Evolutionary conservation across 2,113 vertebrate genomes (phyloP), one percentile per base, ranked within the genome.

Genomic region (Mus spicilegus): DNA sequence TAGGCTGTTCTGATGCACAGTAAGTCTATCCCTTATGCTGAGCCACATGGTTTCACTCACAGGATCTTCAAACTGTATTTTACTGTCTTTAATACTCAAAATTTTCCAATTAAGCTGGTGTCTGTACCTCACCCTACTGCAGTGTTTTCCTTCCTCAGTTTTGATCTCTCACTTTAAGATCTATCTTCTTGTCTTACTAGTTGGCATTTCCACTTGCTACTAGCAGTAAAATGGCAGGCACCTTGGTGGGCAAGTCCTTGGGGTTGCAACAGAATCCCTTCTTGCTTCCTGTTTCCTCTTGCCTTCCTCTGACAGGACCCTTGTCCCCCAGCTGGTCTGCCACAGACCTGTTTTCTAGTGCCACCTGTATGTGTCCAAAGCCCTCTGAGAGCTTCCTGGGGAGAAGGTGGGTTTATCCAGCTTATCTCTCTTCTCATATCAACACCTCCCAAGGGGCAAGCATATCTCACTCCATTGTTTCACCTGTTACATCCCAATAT

Each of bases 1-100:
- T 0, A 0, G 26, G 42, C 2, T 39, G 12, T 42, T 82, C 69
- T 69, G 61, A 70, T 65, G 46, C 19, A 5, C 7, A 13, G 0
- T 3, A 49, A 75, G 72, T 3, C 36, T 28, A 26, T 36, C 17
- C 69, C 9, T 58, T 46, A 12, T 1, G 56, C 87, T 94, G 36
- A 33, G 0, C 36, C 46, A 42, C 0, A 22, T 5, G 14, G 3
- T 56, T 65, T 82, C 46, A 63, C 19, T 49, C 8, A 1, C 7
- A 63, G 77, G 72, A 82, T 70, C 10, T 1, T 3, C 0, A 3
- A 20, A 12, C 3, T 56, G 86, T 69, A 73, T 26, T 49, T 63
- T 26, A 46, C 39, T 63, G 65, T 49, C 16, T 42, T 81, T n/a
- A n/a, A 58, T 30, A 69, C 80, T 5, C 20, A 7, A 0, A 2